These are phyloP conservation scores for Hestina assimilis DNA, from an alignment of 1,140 invertebrate genomes.

Conservation along the genomic window DNA sequence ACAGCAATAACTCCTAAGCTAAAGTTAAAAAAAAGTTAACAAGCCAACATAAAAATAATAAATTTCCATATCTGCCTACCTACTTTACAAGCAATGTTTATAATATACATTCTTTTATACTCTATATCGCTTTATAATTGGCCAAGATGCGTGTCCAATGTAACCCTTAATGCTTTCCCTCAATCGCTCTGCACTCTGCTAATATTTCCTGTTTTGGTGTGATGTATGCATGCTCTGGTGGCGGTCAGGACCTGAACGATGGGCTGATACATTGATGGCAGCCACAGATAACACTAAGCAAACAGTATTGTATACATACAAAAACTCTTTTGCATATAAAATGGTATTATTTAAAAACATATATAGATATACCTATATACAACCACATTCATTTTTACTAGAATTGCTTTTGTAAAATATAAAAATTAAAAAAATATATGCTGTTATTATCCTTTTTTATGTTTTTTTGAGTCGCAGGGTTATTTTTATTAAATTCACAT, in stretches of 20 bases:
- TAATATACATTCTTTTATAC: neutral
- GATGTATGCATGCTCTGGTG: constrained; percentile 65
- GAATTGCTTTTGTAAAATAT: no score
- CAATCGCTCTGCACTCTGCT: constrained; percentile 48
- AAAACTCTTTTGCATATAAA: constrained; percentile 15
- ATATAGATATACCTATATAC: no score
- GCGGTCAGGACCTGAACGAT: constrained; percentile 70
- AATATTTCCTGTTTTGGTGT: constrained; percentile 60
- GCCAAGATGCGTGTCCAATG: neutral
- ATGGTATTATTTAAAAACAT: neutral
- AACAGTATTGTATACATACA: constrained; percentile 28
- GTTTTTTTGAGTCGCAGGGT: no score
- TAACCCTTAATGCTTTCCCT: constrained; percentile 10
- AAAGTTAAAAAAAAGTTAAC: no score
- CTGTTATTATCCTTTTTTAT: no score
- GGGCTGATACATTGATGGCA: constrained; percentile 63
- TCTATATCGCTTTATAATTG: constrained; percentile 11
- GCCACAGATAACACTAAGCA: constrained; percentile 16
- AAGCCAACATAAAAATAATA: no score
- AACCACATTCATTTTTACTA: no score
- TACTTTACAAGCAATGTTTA: no score
- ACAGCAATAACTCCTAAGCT: no score
- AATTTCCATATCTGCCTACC: neutral
- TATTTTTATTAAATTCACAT: no score
- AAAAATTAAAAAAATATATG: no score